These are phyloP conservation scores for Diceros bicornis DNA, from an alignment of 2,797 vertebrate genomes.

Conservation along the genomic window DNA sequence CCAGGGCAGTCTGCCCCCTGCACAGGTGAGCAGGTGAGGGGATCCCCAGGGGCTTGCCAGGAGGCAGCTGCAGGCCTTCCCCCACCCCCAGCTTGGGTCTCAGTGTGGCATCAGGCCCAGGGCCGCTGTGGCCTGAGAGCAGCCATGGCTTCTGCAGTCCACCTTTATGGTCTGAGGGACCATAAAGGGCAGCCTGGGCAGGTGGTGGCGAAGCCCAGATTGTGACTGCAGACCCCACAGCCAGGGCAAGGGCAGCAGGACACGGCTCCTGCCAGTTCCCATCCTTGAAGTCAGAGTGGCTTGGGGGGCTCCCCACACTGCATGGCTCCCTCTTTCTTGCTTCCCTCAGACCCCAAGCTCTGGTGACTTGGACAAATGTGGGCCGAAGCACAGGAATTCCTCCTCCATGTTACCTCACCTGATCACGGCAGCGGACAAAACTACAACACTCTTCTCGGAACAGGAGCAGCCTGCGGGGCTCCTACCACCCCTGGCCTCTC, in stretches of 20 bases:
- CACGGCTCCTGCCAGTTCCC: neutral
- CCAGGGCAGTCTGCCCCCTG: neutral
- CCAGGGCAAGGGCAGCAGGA: neutral
- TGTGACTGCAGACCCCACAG: neutral
- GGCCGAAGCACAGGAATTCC: conserved; percentile 91
- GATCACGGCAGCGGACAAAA: conserved; percentile 89
- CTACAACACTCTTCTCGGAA: conserved; percentile 88
- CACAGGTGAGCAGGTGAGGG: conserved; percentile 84
- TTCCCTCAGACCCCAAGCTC: conserved; percentile 89
- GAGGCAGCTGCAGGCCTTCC: neutral
- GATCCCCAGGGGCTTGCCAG: neutral
- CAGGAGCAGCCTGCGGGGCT: conserved; percentile 86
- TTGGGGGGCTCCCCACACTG: neutral
- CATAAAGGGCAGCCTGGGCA: neutral
- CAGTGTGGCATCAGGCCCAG: neutral
- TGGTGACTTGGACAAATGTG: conserved; percentile 89
- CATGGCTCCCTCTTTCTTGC: conserved; percentile 64
- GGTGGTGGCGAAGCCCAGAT: neutral
- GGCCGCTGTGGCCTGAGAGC: neutral
- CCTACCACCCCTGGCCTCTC: conserved; percentile 79
- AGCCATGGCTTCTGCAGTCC: neutral
- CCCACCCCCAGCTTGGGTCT: neutral
- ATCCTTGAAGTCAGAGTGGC: neutral
- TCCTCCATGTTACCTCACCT: conserved; percentile 91
- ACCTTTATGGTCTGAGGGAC: neutral